Evolutionary conservation across 2,888 invertebrate species (phyloP), one percentile per base, ranked within the genome.

Genomic region (Helicoverpa assulta): DNA sequence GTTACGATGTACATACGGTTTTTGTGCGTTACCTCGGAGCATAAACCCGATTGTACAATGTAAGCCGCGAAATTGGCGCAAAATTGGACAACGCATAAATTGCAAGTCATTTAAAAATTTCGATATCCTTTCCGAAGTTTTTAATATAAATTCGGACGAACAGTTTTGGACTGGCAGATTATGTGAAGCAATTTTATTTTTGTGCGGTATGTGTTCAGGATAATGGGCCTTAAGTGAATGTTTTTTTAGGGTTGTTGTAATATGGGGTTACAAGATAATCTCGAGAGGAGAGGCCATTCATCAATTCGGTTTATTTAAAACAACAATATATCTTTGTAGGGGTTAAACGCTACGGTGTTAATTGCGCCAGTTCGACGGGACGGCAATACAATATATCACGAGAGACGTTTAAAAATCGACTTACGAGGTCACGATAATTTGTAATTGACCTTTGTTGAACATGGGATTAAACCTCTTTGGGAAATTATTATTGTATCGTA

Each of bases 71-170:
- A 94, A 94, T 94, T 92, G 92, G 90, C 90, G 89, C 90, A 89
- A 94, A 94, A 94, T 95, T 94, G 92, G 89, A 87, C 86, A 87
- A 85, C 83, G 80, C 86, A 89, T 88, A 92, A 92, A 92, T 92
- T 91, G 88, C 90, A 88, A 89, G 85, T 91, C 88, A 89, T 93
- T 92, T 90, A 85, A 85, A 82, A 80, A 67, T 76, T 74, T 73
- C 76, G 82, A 83, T 76, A 81, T 78, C 70, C 71, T 73, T 66
- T 67, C 53, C 55, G 53, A 71, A 66, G 58, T 65, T 81, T 82
- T 82, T 78, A 50, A 57, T 70, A 67, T 62, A 71, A 73, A 68
- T 72, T 70, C 57, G 64, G 67, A 21, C 60, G 51, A 67, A 55
- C 69, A 69, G 58, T 78, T 73, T 70, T 56, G 62, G 55, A 10